Base-by-base conservation (phyloP, 2,113 vertebrate species). In the Chionodraco myersi region DNA sequence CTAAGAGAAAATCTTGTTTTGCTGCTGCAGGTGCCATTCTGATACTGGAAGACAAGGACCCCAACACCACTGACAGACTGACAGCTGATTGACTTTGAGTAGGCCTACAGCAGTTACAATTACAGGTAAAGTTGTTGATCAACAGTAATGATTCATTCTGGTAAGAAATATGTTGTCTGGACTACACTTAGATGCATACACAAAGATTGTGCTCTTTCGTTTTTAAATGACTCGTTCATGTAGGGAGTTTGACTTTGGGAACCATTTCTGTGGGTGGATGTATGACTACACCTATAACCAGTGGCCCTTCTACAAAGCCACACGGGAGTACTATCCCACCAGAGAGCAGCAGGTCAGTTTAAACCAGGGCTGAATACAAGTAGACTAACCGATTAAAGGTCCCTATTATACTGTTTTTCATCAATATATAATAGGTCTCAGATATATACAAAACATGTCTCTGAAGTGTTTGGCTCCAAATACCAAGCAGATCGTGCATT, bases 71-170 rank as follows among this genome's bases (percentile, higher is more conserved):
- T 0, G 96, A 97, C 13, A 94, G 78, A 53, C 95, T 99, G 34
- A 99, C 98, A n/a, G 97, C 93, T 99, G 47, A 98, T 98, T 2
- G 97, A 99, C 90, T 99, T 99, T 30, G 97, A 99, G 82, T 99
- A n/a, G n/a, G n/a, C n/a, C n/a, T n/a, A 99, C 93, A 99, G 97
- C 95, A 97, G 97, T 86, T 99, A 99, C 77, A 99, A 99, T 91
- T 98, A 98, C 94, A 95, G 97, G 97, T 97, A 75, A 91, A 6
- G 8, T 5, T 0, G 1, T 44, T 3, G 16, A 65, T 13, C 48
- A 7, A 5, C 9, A 45, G 14, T 13, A 45, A 9, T n/a, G 12
- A 21, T 30, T 16, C 1, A 0, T 10, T 48, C 34, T 36, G 13
- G 10, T 77, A 16, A 47, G 16, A 41, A 60, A 51, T 15, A 0